phyloP scores from a whole-genome alignment of 2,888 invertebrate species.

The Torymus tubicola region DNA sequence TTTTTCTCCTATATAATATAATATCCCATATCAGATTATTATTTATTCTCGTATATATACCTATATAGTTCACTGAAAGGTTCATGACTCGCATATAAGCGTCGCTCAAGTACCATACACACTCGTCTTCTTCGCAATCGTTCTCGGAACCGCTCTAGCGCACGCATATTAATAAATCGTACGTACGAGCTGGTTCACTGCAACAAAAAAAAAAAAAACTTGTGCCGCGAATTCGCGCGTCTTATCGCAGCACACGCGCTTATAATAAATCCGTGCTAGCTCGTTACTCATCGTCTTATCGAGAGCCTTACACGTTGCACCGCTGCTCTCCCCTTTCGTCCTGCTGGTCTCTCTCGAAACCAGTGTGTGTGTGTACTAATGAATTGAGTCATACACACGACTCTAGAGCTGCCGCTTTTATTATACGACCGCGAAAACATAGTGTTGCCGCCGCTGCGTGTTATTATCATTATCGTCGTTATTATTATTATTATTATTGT shows the following conservation, averaged over 20 bases:
- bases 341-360: not conserved
- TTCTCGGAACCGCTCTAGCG: no score
- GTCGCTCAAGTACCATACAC: no score
- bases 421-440: not conserved
- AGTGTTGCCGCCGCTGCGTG: not conserved
- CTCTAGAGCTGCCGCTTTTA: not conserved
- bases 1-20: no score
- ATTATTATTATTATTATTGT: conserved; percentile 5
- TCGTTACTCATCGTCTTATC: conserved; percentile 53
- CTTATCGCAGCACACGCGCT: not conserved
- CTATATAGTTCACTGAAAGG: no score
- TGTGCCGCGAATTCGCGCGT: not conserved
- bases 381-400: conserved; percentile 23
- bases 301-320: not conserved
- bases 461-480: not conserved
- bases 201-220: no score
- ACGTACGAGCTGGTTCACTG: no score
- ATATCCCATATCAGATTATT: no score
- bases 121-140: no score
- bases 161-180: no score
- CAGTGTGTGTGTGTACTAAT: not conserved
- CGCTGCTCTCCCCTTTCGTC: not conserved
- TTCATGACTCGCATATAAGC: no score
- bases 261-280: conserved; percentile 16
- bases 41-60: no score